phyloP scores from a whole-genome alignment of 2,797 vertebrate species.

The Coranthus polyacanthus region DNA sequence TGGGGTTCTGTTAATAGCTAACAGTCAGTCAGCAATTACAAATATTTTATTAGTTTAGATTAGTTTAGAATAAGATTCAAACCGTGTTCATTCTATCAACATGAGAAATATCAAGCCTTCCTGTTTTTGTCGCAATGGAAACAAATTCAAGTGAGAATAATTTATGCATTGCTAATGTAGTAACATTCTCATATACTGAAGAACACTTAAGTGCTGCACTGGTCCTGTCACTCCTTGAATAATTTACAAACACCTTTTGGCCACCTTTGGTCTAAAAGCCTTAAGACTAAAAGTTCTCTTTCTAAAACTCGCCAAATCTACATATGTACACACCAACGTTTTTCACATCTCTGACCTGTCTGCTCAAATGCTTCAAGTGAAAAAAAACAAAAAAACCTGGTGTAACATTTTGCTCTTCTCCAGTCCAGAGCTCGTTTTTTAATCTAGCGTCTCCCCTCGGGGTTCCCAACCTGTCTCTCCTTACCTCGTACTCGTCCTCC shows the following conservation, averaged over 20 bases:
- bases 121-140: no score
- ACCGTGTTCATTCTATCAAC: no score
- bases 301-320: background rate
- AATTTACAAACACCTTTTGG: background rate
- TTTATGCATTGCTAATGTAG: no score
- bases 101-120: no score
- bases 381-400: background rate
- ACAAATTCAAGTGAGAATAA: no score
- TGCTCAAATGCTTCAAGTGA: background rate
- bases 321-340: background rate
- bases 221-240: background rate
- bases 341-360: background rate
- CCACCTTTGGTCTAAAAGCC: background rate
- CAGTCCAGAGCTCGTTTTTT: background rate
- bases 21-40: no score
- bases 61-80: no score
- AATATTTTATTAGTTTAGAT: no score
- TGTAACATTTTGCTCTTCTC: background rate
- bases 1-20: no score
- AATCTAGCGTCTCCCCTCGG: background rate
- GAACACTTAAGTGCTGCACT: background rate
- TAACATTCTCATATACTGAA: no score
- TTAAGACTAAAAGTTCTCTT: no score
- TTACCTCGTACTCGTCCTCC: slow-evolving; percentile 94
- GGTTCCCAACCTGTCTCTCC: background rate